Evolutionary conservation across 1,140 invertebrate genomes (phyloP).

Genomic region (Teleopsis dalmanni): DNA sequence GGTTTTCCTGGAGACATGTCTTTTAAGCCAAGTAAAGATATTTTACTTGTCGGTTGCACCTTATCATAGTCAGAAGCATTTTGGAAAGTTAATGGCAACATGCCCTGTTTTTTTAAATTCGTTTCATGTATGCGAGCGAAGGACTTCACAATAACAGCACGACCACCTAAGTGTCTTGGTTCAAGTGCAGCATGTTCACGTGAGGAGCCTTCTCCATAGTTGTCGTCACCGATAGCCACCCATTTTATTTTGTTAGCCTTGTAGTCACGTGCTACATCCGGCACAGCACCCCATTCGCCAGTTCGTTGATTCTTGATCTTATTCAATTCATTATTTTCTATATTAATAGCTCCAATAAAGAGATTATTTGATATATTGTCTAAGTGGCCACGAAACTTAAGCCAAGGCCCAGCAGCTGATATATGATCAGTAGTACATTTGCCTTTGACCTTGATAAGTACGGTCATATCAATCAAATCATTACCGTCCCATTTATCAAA

Average conservation of each 20-base stretch:
- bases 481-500: conserved; percentile 97
- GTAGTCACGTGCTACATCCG: conserved; percentile 90
- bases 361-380: conserved; percentile 99
- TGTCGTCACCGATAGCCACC: conserved; percentile 96
- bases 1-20: conserved; percentile 86
- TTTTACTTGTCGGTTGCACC: conserved; percentile 78
- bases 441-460: conserved; percentile 97
- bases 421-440: conserved; percentile 99
- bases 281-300: conserved; percentile 82
- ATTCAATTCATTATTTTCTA: conserved; percentile 94
- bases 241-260: conserved; percentile 83
- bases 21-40: conserved; percentile 83
- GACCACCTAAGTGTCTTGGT: conserved; percentile 79
- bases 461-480: conserved; percentile 81
- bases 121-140: conserved; percentile 99
- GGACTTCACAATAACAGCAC: conserved; percentile 98
- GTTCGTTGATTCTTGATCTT: conserved; percentile 88
- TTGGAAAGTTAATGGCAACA: conserved; percentile 93
- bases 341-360: conserved; percentile 95
- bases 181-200: conserved; percentile 98
- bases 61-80: conserved; percentile 96
- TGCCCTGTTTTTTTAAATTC: conserved; percentile 97
- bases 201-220: conserved; percentile 90
- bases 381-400: conserved; percentile 97
- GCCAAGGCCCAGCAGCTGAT: conserved; percentile 97